Percentiles rank a stretch among this genome's conserved stretches.
phyloP scores from a whole-genome alignment of 2,797 vertebrate genomes.

The Microhierax caerulescens region DNA sequence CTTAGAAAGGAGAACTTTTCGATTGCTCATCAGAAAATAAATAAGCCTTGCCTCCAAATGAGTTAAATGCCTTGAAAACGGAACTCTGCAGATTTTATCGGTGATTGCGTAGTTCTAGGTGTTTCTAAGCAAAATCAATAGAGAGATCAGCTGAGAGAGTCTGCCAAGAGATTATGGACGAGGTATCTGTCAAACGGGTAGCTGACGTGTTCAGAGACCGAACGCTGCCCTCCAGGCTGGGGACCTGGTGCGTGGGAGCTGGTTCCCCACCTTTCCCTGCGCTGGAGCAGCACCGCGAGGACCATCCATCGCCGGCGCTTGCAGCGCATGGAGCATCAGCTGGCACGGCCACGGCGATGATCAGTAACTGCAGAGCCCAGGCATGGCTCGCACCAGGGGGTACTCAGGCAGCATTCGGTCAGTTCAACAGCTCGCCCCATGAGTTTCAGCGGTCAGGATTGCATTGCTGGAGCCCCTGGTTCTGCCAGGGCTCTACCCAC shows the following conservation, averaged over 20 bases:
- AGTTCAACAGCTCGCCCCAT: neutral
- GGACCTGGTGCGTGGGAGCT: rapidly evolving
- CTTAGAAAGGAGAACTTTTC: neutral
- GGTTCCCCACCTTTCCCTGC: neutral
- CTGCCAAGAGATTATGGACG: neutral
- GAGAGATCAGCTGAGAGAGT: neutral
- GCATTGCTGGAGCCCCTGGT: neutral
- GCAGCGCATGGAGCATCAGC: rapidly evolving
- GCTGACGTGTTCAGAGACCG: rapidly evolving
- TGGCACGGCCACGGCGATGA: rapidly evolving
- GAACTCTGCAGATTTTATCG: neutral
- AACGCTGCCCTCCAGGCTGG: rapidly evolving
- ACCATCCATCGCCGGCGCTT: rapidly evolving
- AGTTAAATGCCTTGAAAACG: neutral
- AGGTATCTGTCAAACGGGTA: rapidly evolving
- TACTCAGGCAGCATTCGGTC: neutral
- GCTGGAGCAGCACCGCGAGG: rapidly evolving
- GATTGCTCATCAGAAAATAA: neutral
- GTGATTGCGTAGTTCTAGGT: neutral
- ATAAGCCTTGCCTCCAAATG: neutral
- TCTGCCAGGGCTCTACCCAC: neutral
- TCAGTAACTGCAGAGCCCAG: too few relatives aligned
- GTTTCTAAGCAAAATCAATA: slow-evolving; percentile 38
- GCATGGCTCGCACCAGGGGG: neutral
- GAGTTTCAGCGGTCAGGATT: neutral